Evolutionary conservation across 2,888 invertebrate genomes (phyloP), one percentile per base, ranked within the genome.

Genomic region (Pelosia muscerda): DNA sequence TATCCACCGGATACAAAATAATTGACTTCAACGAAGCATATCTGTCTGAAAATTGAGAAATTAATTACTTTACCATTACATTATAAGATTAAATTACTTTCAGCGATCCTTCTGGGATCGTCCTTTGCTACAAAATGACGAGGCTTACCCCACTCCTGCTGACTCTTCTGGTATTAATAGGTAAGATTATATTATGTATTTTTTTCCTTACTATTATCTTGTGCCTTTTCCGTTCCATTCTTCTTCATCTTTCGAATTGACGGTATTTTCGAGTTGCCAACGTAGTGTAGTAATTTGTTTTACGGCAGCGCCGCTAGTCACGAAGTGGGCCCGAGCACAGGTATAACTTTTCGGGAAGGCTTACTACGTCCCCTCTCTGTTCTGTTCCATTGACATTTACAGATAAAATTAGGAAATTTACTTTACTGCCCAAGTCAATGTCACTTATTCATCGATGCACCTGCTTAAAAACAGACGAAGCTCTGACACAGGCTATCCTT

Each of bases 31-130:
- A 22, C 73, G 77, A 86, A 82, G 83, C 84, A 73, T 76, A 74
- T 75, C 84, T 67, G 69, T 63, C 22, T 26, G 65, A 42, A 79
- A 78, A 89, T 89, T 88, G 83, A 71, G 66, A 83, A 84, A 79
- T 80, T 79, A 87, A 87, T 87, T 84, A 75, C 72, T 58, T 72
- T 75, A 31, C 66, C 19, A 73, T 65, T 54, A 68, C 57, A 66
- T 74, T 72, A 74, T 63, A 55, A 69, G 64, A 73, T 72, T 77
- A 69, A 72, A 74, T 66, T 75, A 77, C 74, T 77, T 78, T 68
- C 69, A 59, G 68, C 79, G 85, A 82, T 88, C 88, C 84, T 86
- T 88, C 76, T 76, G 62, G 84, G 86, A 79, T 85, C 85, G 81
- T 64, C 65, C 68, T 42, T 69, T 73, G 71, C 65, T 56, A 53